Evolutionary conservation across 92 coral and sea anemone genomes (phyloP).

Genomic region (Umimayanthus chanpuru): DNA sequence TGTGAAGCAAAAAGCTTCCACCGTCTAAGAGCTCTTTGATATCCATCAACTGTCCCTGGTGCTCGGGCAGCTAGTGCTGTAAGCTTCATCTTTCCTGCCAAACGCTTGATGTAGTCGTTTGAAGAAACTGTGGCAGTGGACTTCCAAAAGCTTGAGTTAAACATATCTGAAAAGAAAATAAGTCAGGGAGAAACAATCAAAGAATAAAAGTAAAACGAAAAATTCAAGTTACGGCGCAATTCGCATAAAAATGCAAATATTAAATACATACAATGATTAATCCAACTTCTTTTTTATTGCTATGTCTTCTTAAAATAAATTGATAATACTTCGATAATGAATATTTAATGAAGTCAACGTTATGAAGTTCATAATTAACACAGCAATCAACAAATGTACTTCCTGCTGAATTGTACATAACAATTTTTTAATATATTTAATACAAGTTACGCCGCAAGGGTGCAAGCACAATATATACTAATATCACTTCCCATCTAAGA

Average conservation of each 20-base stretch:
- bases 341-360: too few species aligned
- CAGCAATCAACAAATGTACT: too few species aligned
- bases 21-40: constrained; percentile 44
- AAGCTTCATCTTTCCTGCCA: constrained; percentile 36
- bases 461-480: too few species aligned
- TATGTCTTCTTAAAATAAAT: too few species aligned
- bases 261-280: background rate
- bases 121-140: constrained; percentile 1
- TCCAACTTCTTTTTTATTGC: background rate
- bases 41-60: constrained; percentile 42
- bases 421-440: too few species aligned
- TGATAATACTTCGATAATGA: too few species aligned
- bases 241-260: constrained; percentile 20
- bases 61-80: constrained; percentile 48
- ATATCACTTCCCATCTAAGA: too few species aligned
- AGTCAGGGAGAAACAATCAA: constrained; percentile 15
- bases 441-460: too few species aligned
- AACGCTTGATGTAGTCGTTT: background rate
- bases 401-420: too few species aligned
- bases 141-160: constrained; percentile 31
- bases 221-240: constrained; percentile 2
- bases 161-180: constrained; percentile 15
- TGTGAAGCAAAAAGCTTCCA: constrained; percentile 41
- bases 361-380: too few species aligned
- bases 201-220: constrained; percentile 1